A percentile compares a stretch with the other conserved stretches of the same genome.
phyloP scores from a whole-genome alignment of 2,113 vertebrate species.

The Colaptes auratus region DNA sequence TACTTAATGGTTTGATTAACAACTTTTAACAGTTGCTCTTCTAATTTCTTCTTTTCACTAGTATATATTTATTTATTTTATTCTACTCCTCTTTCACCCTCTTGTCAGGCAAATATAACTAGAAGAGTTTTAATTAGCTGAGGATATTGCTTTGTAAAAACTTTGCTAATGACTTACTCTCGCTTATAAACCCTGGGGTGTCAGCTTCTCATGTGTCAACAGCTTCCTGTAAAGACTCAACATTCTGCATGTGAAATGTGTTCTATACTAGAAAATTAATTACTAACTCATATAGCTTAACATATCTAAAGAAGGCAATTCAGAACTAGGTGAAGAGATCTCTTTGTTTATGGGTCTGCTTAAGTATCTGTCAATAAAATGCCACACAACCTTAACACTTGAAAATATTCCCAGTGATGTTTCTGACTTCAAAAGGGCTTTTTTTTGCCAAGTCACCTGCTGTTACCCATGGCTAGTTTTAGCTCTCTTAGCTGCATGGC shows the following conservation, averaged over 20 bases:
- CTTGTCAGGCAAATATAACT: conserved; percentile 53
- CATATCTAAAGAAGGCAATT: conserved; percentile 17
- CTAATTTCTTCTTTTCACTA: conserved; percentile 58
- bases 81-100: conserved; percentile 10
- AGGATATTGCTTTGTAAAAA: conserved; percentile 40
- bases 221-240: neutral
- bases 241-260: conserved; percentile 30
- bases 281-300: conserved; percentile 16
- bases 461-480: neutral
- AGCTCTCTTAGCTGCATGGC: neutral
- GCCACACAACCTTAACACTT: neutral
- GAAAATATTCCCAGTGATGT: neutral
- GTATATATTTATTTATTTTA: conserved; percentile 62
- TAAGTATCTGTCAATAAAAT: neutral
- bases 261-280: conserved; percentile 45
- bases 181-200: neutral
- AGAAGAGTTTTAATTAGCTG: conserved; percentile 63
- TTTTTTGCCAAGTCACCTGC: neutral
- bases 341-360: neutral
- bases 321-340: neutral
- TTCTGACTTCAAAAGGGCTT: neutral
- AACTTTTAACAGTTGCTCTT: conserved; percentile 36
- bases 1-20: conserved; percentile 69
- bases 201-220: neutral
- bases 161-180: neutral